Conservation (phyloP, 2,113 vertebrate genomes). For the Labrus mixtus region DNA sequence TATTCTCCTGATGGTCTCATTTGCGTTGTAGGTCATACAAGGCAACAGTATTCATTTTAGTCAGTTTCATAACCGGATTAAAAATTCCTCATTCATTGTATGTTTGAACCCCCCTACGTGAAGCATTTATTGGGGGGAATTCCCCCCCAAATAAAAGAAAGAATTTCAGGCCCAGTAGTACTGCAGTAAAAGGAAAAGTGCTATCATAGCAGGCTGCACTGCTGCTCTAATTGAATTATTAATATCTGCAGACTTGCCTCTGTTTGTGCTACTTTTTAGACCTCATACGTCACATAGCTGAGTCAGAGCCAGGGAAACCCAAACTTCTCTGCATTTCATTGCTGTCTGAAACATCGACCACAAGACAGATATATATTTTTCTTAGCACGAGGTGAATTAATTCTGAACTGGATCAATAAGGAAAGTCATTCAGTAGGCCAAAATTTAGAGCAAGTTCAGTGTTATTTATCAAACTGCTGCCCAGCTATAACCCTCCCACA, state of each 20-base stretch:
- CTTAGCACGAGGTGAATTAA: slow-evolving; percentile 24
- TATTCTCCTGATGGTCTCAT: no score
- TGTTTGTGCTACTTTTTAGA: slow-evolving; percentile 41
- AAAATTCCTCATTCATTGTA: no score
- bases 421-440: slow-evolving; percentile 48
- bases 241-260: slow-evolving; percentile 36
- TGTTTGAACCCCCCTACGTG: no score
- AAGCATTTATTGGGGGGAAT: no score
- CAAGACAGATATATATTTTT: slow-evolving; percentile 31
- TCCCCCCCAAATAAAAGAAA: no score
- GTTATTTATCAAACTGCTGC: slow-evolving; percentile 59
- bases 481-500: slow-evolving; percentile 19
- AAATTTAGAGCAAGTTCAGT: slow-evolving; percentile 25
- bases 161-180: background rate
- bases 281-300: slow-evolving; percentile 26
- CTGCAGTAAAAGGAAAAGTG: slow-evolving; percentile 21
- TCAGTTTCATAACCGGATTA: no score
- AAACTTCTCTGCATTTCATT: slow-evolving; percentile 34
- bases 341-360: slow-evolving; percentile 29
- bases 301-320: slow-evolving; percentile 49
- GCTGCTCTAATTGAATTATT: slow-evolving; percentile 59
- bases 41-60: no score
- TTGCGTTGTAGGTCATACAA: no score
- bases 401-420: slow-evolving; percentile 61
- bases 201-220: slow-evolving; percentile 29